Conservation (phyloP, 2,888 invertebrate genomes). For the Idaea biselata region DNA sequence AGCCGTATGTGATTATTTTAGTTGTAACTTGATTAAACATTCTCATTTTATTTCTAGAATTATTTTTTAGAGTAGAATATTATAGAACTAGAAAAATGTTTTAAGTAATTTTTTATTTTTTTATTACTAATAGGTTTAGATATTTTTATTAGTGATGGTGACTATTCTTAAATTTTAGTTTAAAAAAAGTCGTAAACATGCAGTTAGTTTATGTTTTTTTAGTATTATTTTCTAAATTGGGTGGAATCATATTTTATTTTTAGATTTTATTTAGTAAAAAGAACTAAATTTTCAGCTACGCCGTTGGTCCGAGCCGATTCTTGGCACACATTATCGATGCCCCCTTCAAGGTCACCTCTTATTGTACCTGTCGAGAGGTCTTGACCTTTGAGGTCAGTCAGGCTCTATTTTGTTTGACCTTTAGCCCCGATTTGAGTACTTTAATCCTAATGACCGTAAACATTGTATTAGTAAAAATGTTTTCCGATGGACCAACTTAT, state of each 20-base stretch:
- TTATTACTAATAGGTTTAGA: not conserved
- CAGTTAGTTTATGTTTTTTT: not conserved
- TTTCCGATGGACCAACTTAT: conserved; percentile 3
- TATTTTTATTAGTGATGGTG: not conserved
- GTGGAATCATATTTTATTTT: not conserved
- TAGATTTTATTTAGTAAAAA: conserved; percentile 12
- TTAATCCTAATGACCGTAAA: conserved; percentile 19
- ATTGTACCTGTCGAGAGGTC: conserved; percentile 59
- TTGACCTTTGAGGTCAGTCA: conserved; percentile 54
- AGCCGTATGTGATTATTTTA: not conserved
- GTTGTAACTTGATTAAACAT: not conserved
- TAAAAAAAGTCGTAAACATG: not conserved
- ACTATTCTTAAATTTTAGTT: not conserved
- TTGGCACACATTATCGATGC: conserved; percentile 78
- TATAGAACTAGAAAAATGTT: not conserved
- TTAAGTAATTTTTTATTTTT: not conserved
- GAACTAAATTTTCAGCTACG: conserved; percentile 60
- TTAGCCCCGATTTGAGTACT: not conserved
- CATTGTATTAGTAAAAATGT: conserved; percentile 11
- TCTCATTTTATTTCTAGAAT: not conserved
- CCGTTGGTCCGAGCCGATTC: conserved; percentile 80
- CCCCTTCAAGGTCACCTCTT: conserved; percentile 71
- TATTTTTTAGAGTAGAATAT: not conserved
- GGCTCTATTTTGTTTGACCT: not conserved
- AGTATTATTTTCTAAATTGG: not conserved